These are phyloP conservation scores for Gadus chalcogrammus DNA, from an alignment of 2,113 vertebrate species.

Conservation along the genomic window DNA sequence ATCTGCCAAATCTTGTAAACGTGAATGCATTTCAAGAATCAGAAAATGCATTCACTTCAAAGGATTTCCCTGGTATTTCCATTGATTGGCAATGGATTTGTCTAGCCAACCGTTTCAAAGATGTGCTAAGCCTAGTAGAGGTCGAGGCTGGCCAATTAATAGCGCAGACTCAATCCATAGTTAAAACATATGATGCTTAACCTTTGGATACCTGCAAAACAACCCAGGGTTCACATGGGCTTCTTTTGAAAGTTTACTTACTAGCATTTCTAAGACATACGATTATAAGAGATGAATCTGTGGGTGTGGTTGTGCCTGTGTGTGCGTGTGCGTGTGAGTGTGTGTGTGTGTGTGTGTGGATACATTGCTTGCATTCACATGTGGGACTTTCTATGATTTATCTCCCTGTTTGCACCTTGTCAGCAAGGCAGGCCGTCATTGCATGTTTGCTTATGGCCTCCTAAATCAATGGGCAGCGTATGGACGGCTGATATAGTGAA, in stretches of 20 bases:
- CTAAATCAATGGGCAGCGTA: slow-evolving; percentile 65
- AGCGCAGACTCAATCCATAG: too few relatives aligned
- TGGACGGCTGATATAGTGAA: slow-evolving; percentile 61
- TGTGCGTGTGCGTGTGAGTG: not conserved
- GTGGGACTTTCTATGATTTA: slow-evolving; percentile 46
- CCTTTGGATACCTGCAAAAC: too few relatives aligned
- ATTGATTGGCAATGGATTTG: slow-evolving; percentile 22
- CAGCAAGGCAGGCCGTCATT: slow-evolving; percentile 46
- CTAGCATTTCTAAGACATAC: too few relatives aligned
- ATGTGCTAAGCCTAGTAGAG: not conserved
- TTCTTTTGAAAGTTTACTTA: too few relatives aligned
- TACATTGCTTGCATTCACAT: slow-evolving; percentile 13
- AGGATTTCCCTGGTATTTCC: slow-evolving; percentile 15
- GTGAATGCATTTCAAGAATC: too few relatives aligned
- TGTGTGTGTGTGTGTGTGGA: slow-evolving; percentile 1
- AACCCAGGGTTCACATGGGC: too few relatives aligned
- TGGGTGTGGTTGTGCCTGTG: not conserved
- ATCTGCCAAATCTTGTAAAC: too few relatives aligned
- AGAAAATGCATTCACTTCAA: slow-evolving; percentile 4
- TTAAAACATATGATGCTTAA: too few relatives aligned
- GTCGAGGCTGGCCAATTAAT: too few relatives aligned
- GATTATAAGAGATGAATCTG: not conserved
- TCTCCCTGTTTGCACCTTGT: slow-evolving; percentile 45
- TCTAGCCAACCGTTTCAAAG: not conserved
- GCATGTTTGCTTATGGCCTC: slow-evolving; percentile 55